phyloP scores from a whole-genome alignment of 2,113 vertebrate species.

The Fulmarus glacialis region DNA sequence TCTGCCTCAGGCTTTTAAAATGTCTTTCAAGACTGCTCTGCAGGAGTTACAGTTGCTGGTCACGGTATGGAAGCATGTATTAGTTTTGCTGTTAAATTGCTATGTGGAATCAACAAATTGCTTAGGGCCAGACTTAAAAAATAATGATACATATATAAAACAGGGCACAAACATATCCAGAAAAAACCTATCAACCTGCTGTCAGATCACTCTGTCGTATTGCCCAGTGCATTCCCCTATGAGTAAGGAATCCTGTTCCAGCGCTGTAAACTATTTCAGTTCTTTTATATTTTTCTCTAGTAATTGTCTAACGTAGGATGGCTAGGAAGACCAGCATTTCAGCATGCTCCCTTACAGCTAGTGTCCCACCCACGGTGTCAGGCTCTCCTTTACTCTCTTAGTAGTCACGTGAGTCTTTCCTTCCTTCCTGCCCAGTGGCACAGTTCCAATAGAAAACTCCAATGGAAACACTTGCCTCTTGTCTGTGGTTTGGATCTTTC shows the following conservation, averaged over 20 bases:
- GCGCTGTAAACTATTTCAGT: not conserved
- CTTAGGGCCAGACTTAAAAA: not conserved
- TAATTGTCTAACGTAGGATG: not conserved
- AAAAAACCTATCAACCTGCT: not conserved
- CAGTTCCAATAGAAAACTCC: not conserved
- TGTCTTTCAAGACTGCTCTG: not conserved
- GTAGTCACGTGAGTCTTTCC: not conserved
- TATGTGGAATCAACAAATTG: not conserved
- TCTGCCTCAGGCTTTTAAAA: constrained; percentile 7
- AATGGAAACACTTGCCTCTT: not conserved
- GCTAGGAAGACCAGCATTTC: not conserved
- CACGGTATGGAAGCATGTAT: not conserved
- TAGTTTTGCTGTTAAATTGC: not conserved
- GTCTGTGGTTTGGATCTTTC: not conserved
- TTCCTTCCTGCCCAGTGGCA: not conserved
- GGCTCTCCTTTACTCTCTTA: not conserved
- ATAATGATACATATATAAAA: not conserved
- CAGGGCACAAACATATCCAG: not conserved
- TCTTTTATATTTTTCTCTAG: not conserved
- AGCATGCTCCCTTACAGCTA: not conserved
- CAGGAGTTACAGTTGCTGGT: not conserved
- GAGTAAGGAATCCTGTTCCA: not conserved
- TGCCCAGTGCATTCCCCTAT: not conserved
- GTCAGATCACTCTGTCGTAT: not conserved
- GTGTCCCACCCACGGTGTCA: not conserved